phyloP scores from a whole-genome alignment of 2,113 vertebrate genomes.

The Empidonax alnorum region DNA sequence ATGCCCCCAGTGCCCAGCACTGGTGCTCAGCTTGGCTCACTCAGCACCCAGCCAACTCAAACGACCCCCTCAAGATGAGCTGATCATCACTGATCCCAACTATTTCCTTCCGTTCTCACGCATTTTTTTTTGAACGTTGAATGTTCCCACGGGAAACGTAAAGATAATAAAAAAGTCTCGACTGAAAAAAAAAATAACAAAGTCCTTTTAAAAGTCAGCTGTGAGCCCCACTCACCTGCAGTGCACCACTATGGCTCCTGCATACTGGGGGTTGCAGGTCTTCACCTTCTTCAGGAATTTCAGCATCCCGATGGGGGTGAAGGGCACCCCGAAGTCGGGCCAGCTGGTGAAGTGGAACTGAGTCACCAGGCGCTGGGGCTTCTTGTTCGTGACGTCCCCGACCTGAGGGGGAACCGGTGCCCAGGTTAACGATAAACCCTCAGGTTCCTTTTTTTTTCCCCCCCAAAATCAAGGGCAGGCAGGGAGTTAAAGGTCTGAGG shows the following conservation, averaged over 20 bases:
- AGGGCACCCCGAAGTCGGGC: conserved; percentile 97
- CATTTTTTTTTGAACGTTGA: background rate
- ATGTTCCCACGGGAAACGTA: background rate
- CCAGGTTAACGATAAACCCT: background rate
- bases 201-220: background rate
- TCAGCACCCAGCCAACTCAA: background rate
- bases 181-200: too few species aligned
- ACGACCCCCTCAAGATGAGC: fast-evolving
- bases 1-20: background rate
- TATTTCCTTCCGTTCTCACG: background rate
- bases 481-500: background rate
- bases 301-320: conserved; percentile 97
- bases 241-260: conserved; percentile 95
- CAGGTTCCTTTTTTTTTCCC: background rate
- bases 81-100: background rate
- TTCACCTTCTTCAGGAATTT: conserved; percentile 99
- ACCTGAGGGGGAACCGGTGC: conserved; percentile 73
- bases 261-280: conserved; percentile 91
- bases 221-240: conserved; percentile 84
- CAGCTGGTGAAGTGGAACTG: conserved; percentile 99
- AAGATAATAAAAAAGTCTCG: background rate
- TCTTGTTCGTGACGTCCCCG: conserved; percentile 93
- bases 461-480: background rate
- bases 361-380: conserved; percentile 94
- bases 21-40: background rate